Evolutionary conservation across 1,140 invertebrate species (phyloP).

Genomic region (Trichonephila inaurata): DNA sequence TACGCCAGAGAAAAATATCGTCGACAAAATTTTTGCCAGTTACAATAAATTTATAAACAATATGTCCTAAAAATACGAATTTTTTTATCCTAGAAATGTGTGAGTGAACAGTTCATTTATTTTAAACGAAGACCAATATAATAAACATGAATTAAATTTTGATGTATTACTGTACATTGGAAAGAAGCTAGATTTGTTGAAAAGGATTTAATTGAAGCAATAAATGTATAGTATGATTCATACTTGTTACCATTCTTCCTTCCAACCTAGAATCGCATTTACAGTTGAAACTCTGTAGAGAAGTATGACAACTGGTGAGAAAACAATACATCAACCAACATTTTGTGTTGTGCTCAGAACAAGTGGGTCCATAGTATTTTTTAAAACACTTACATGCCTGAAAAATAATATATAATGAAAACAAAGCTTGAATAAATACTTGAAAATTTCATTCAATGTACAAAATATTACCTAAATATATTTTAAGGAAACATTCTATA

Average conservation of each 20-base stretch:
- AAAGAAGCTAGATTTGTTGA: too few relatives aligned
- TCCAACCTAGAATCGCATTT: slow-evolving; percentile 31
- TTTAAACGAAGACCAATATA: too few relatives aligned
- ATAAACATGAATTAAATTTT: too few relatives aligned
- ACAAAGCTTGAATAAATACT: too few relatives aligned
- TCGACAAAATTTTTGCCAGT: not conserved
- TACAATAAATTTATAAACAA: not conserved
- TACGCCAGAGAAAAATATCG: not conserved
- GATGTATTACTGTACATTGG: too few relatives aligned
- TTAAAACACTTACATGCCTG: slow-evolving; percentile 36
- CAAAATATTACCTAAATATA: too few relatives aligned
- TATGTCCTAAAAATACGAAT: too few relatives aligned
- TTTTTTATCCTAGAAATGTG: too few relatives aligned
- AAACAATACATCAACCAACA: slow-evolving; percentile 64
- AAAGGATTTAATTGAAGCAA: too few relatives aligned
- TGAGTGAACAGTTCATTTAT: too few relatives aligned
- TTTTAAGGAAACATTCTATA: too few relatives aligned
- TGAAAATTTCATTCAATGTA: too few relatives aligned
- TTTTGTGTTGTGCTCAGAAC: not conserved
- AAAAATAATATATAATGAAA: not conserved
- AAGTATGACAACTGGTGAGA: slow-evolving; percentile 20
- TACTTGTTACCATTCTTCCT: slow-evolving; percentile 37
- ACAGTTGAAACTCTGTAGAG: slow-evolving; percentile 31
- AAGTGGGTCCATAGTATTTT: not conserved
- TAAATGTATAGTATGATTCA: not conserved